These are phyloP conservation scores for Machaerirhynchus nigripectus DNA, from an alignment of 2,113 vertebrate genomes.

Conservation along the genomic window DNA sequence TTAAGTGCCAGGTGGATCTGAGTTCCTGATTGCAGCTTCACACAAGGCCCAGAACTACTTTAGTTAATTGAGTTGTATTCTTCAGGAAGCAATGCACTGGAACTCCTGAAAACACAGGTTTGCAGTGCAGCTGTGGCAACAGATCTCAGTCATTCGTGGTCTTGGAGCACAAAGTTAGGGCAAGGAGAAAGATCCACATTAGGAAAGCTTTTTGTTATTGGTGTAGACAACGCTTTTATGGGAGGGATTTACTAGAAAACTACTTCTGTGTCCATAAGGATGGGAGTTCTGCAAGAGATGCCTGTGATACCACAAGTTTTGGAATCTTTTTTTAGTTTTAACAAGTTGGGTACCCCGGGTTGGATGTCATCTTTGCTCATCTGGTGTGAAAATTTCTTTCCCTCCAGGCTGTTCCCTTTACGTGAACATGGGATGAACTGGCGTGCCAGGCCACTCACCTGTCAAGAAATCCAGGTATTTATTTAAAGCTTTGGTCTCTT, in stretches of 20 bases:
- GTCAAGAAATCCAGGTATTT: constrained; percentile 88
- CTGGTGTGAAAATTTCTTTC: not conserved
- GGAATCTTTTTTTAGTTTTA: not conserved
- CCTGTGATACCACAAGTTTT: not conserved
- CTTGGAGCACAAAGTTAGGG: not conserved
- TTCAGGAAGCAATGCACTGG: not conserved
- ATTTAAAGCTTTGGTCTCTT: not conserved
- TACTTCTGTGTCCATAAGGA: not conserved
- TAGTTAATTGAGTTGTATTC: not conserved
- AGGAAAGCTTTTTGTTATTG: not conserved
- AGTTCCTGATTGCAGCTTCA: not conserved
- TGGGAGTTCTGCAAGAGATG: not conserved
- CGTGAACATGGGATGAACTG: constrained; percentile 92
- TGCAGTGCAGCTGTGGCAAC: not conserved
- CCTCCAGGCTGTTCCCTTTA: constrained; percentile 90
- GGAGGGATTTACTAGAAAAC: not conserved
- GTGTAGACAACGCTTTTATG: not conserved
- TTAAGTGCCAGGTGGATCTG: not conserved
- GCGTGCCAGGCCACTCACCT: constrained; percentile 85
- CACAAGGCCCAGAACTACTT: not conserved
- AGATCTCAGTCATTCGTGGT: not conserved
- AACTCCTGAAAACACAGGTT: not conserved
- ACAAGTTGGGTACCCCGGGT: not conserved
- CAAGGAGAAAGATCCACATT: not conserved
- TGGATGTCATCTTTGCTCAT: not conserved